phyloP scores from a whole-genome alignment of 2,797 vertebrate species.

The Uromys caudimaculatus region DNA sequence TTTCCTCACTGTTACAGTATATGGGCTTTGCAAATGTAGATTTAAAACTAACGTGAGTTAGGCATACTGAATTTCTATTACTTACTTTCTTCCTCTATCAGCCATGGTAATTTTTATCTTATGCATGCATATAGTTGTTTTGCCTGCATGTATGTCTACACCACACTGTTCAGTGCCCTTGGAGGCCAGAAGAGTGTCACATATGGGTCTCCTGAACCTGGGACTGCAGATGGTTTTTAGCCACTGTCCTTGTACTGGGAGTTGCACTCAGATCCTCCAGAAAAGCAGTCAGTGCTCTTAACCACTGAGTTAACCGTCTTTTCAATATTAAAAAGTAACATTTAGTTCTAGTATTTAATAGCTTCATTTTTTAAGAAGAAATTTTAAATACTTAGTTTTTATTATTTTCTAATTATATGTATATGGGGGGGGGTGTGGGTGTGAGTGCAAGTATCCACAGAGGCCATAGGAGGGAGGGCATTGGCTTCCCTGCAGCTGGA shows the following conservation, averaged over 20 bases:
- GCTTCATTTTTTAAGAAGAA: background rate
- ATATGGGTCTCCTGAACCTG: background rate
- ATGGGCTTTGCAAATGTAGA: background rate
- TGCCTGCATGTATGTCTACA: background rate
- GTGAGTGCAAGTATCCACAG: background rate
- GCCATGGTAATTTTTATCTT: background rate
- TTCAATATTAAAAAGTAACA: background rate
- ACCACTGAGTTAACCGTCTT: background rate
- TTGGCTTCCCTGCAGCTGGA: background rate
- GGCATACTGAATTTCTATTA: background rate
- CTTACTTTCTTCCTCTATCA: background rate
- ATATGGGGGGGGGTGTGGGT: background rate
- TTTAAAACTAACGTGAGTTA: background rate
- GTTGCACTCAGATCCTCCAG: background rate
- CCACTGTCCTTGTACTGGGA: background rate
- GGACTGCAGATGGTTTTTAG: background rate
- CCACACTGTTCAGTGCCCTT: background rate
- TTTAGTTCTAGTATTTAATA: background rate
- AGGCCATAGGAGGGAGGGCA: background rate
- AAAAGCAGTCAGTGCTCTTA: background rate
- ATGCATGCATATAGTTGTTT: background rate
- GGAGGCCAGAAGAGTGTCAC: background rate
- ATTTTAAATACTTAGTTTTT: background rate
- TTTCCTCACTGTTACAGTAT: background rate
- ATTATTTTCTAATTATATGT: background rate